Percentiles rank a stretch among this genome's conserved stretches.
Conservation (phyloP, 2,113 vertebrate species). For the Mirza zaza region DNA sequence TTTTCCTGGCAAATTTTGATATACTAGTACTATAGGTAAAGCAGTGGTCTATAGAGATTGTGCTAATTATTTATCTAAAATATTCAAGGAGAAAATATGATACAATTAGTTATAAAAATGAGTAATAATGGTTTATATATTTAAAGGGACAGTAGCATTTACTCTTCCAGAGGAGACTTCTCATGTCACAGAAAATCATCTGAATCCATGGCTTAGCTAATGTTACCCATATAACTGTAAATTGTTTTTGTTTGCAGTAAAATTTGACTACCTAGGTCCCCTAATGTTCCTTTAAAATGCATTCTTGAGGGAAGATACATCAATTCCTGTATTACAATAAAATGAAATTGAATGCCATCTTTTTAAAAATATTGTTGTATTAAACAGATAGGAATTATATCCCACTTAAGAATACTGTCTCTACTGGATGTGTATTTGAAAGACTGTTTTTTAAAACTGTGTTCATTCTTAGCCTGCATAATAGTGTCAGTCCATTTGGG, state of each 20-base stretch:
- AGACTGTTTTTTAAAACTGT: not conserved
- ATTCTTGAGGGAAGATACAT: not conserved
- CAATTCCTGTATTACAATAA: not conserved
- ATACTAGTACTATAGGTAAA: not conserved
- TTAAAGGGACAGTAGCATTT: not conserved
- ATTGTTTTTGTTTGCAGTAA: not conserved
- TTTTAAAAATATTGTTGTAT: not conserved
- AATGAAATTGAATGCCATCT: not conserved
- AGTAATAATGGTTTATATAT: not conserved
- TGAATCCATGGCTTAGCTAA: not conserved
- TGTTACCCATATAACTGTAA: not conserved
- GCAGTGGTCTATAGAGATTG: not conserved
- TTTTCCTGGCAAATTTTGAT: not conserved
- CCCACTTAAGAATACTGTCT: not conserved
- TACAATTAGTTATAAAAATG: not conserved
- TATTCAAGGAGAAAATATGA: not conserved
- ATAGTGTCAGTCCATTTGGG: not conserved
- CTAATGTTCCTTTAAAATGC: not conserved
- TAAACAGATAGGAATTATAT: not conserved
- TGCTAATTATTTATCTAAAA: slow-evolving; percentile 1
- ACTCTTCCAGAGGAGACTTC: not conserved
- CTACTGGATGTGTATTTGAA: not conserved
- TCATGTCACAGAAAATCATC: not conserved
- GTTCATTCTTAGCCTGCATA: not conserved
- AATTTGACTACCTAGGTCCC: not conserved